Conservation (phyloP, 2,888 invertebrate species). For the Malachius bipustulatus region DNA sequence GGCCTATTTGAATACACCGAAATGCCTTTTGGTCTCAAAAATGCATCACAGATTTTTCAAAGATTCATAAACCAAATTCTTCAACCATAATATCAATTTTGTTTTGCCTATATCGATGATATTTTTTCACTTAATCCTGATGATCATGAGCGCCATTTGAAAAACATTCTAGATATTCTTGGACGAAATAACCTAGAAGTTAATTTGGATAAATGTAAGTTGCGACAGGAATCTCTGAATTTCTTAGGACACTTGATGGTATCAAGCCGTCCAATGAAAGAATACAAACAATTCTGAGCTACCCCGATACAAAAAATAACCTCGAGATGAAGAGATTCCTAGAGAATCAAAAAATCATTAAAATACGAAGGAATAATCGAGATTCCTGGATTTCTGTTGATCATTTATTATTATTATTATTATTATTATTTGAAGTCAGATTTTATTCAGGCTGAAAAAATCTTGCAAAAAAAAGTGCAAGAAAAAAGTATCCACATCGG, state of each 20-base stretch:
- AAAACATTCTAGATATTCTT: slow-evolving; percentile 13
- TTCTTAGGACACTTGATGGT: slow-evolving; percentile 22
- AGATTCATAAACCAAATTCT: not conserved
- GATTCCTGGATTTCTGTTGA: no score
- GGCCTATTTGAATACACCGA: no score
- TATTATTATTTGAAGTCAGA: no score
- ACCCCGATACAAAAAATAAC: not conserved
- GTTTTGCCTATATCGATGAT: no score
- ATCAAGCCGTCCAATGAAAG: slow-evolving; percentile 10
- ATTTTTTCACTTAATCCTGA: not conserved
- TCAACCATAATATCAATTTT: not conserved
- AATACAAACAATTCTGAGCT: not conserved
- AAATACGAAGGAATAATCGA: no score
- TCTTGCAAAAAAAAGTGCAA: no score
- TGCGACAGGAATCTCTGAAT: slow-evolving; percentile 17
- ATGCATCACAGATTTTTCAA: no score
- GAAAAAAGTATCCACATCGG: no score
- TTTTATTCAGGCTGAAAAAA: no score
- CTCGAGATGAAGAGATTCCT: not conserved
- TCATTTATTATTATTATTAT: no score
- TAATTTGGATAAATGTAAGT: slow-evolving; percentile 22
- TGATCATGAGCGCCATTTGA: not conserved
- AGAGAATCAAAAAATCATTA: no score
- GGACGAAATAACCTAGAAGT: slow-evolving; percentile 18
- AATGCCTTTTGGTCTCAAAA: no score